phyloP scores from a whole-genome alignment of 2,888 invertebrate species.

The Hipparchia sbordonii region DNA sequence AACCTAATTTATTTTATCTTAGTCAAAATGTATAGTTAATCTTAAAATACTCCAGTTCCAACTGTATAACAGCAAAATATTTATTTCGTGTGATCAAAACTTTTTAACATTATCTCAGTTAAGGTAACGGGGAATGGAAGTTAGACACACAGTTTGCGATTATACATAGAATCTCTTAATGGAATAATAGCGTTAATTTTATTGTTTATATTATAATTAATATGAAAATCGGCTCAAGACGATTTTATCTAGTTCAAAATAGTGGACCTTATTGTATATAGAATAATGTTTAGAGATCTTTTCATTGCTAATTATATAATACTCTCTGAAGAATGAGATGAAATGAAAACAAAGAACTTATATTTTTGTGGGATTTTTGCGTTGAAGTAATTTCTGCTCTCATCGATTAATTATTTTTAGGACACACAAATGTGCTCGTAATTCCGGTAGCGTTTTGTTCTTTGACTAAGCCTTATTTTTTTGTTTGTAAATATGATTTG shows the following conservation, averaged over 20 bases:
- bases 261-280: constrained; percentile 60
- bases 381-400: neutral
- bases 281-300: constrained; percentile 31
- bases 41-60: constrained; percentile 7
- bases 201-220: constrained; percentile 32
- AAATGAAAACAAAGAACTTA: neutral
- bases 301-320: constrained; percentile 27
- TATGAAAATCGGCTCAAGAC: constrained; percentile 50
- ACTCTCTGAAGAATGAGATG: constrained; percentile 7
- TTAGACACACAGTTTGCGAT: constrained; percentile 26
- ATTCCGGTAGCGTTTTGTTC: too few relatives aligned
- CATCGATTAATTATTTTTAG: too few relatives aligned
- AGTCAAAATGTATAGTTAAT: constrained; percentile 13
- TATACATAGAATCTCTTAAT: constrained; percentile 39
- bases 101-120: constrained; percentile 22
- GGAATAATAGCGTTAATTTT: constrained; percentile 32
- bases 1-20: constrained; percentile 12
- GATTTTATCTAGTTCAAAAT: constrained; percentile 48
- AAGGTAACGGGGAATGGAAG: constrained; percentile 8
- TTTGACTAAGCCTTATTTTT: too few relatives aligned
- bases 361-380: too few relatives aligned
- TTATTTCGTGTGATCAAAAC: constrained; percentile 17
- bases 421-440: too few relatives aligned
- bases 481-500: too few relatives aligned
- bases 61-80: constrained; percentile 8